Evolutionary conservation across 2,797 vertebrate genomes (phyloP).

Genomic region (Garrulus glandarius): DNA sequence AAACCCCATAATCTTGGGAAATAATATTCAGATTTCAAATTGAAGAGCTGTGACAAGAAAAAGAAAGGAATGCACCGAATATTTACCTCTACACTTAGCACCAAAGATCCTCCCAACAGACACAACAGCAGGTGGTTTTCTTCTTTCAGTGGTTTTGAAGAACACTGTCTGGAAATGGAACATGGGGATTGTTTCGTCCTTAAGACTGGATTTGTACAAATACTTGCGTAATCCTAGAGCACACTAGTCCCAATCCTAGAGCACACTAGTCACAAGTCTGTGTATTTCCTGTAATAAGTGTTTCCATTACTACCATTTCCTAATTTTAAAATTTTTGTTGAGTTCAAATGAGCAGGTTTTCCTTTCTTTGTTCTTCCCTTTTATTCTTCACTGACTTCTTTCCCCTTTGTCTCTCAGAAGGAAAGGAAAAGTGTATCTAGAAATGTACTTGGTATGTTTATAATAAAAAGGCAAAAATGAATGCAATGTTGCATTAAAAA

Average conservation of each 20-base stretch:
- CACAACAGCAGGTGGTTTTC: not conserved
- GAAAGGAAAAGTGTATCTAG: not conserved
- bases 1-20: not conserved
- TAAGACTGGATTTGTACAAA: not conserved
- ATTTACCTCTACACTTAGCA: not conserved
- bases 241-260: not conserved
- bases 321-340: not conserved
- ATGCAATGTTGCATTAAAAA: not conserved
- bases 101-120: not conserved
- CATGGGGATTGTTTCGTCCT: not conserved
- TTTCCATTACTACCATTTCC: not conserved
- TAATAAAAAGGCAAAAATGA: accelerated
- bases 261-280: accelerated
- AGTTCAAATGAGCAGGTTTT: not conserved
- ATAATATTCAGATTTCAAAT: not conserved
- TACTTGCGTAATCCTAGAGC: not conserved
- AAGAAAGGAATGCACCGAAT: not conserved
- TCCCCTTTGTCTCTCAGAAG: not conserved
- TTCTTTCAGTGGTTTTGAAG: constrained; percentile 19
- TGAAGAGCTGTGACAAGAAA: not conserved
- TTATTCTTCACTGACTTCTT: not conserved
- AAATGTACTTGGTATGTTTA: not conserved
- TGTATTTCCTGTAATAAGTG: not conserved
- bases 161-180: constrained; percentile 3
- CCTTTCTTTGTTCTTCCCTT: not conserved